A percentile compares a stretch with the other conserved stretches of the same genome.
These are phyloP conservation scores for Rhea pennata DNA, from an alignment of 2,113 vertebrate species.

Conservation along the genomic window DNA sequence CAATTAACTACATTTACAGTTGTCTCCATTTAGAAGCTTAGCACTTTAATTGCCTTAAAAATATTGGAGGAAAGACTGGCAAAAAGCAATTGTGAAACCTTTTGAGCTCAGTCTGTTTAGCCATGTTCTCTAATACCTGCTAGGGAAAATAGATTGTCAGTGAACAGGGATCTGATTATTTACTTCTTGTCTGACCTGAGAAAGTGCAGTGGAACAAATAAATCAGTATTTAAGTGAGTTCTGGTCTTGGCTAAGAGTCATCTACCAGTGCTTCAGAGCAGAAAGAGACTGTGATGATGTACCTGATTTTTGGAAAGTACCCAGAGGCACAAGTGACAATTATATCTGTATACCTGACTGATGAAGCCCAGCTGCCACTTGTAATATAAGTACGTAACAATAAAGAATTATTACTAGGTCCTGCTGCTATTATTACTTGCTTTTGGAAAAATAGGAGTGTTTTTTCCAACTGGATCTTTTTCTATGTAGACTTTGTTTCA, in stretches of 20 bases:
- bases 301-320: neutral
- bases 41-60: neutral
- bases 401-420: neutral
- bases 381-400: neutral
- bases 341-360: fast-evolving
- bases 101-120: neutral
- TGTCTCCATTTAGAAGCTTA: neutral
- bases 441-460: neutral
- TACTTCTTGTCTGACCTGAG: neutral
- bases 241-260: neutral
- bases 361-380: neutral
- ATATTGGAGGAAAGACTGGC: neutral
- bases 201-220: slow-evolving; percentile 8
- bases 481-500: neutral
- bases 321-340: neutral
- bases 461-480: neutral
- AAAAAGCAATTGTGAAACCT: neutral
- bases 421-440: neutral
- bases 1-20: neutral
- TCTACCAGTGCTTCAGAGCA: neutral
- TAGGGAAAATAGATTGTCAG: neutral
- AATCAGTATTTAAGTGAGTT: neutral
- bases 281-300: neutral
- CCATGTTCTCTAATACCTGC: neutral
- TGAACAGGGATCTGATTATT: neutral